Evolutionary conservation across 2,797 vertebrate genomes (phyloP), one percentile per base, ranked within the genome.

Genomic region (Enteromius unitaeniatus): DNA sequence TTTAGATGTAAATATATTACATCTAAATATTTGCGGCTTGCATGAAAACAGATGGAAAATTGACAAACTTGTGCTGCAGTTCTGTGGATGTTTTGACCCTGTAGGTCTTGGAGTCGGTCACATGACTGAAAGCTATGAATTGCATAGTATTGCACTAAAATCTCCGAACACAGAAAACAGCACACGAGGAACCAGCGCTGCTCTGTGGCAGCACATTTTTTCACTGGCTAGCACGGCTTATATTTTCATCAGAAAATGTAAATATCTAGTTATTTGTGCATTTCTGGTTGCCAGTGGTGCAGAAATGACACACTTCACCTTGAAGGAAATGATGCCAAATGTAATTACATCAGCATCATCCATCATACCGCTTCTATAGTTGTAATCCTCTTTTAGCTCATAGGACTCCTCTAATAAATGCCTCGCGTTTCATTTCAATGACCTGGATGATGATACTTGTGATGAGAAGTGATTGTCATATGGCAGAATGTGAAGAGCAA

Each of bases 391-490:
- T 70, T 64, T 55, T 58, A 67, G 45, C n/a, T 85, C 15, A 62
- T 62, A 37, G 60, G 72, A 82, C 55, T 64, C 69, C 53, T 37
- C 78, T 84, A 84, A 84, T 42, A 76, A 67, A 82, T 31, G 31
- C 70, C 47, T 75, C 53, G 45, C 45, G 60, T 83, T 78, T 69
- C 82, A 77, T 77, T 70, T 70, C 74, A 85, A 28, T 42, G 62
- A 68, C 6, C 69, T 72, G 15, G 6, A 72, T 85, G 84, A 76
- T 83, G 17, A 15, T 82, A 92, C 92, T 93, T 76, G 90, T 91
- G 91, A 92, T 90, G 90, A 92, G 91, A 88, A 72, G 84, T 78
- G 87, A 80, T 92, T 72, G 86, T 91, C 82, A 89, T 93, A 91
- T 90, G 45, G 26, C 82, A 89, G 85, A 85, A 91, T 88, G 86